Conservation (phyloP, 1,140 invertebrate species). For the Hypsibius dujardini region DNA sequence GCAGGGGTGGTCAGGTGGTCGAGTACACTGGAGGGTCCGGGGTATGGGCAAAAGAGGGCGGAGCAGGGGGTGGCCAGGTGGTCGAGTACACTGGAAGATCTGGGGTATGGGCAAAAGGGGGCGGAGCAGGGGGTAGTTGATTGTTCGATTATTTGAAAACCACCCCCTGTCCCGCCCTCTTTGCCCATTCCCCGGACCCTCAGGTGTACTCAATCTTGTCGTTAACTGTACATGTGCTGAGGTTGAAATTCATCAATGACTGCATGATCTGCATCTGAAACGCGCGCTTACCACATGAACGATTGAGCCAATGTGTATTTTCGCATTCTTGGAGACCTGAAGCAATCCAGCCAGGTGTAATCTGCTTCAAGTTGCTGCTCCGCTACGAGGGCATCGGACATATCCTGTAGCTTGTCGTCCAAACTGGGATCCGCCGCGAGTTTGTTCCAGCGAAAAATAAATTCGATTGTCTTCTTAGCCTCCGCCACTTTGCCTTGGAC, state of each 20-base stretch:
- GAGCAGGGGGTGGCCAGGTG: too few relatives aligned
- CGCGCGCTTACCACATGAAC: conserved; percentile 3
- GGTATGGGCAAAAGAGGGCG: too few relatives aligned
- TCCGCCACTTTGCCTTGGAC: background rate
- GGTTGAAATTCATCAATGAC: background rate
- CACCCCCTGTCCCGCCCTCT: too few relatives aligned
- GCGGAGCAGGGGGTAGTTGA: too few relatives aligned
- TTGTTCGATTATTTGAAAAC: too few relatives aligned
- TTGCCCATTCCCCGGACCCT: too few relatives aligned
- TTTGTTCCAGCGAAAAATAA: background rate
- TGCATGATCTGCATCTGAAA: background rate
- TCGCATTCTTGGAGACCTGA: background rate
- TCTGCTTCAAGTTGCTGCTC: background rate
- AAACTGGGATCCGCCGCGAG: background rate
- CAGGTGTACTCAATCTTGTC: too few relatives aligned
- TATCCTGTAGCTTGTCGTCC: background rate
- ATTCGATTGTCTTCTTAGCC: background rate
- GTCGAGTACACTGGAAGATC: too few relatives aligned
- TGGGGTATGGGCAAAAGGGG: too few relatives aligned
- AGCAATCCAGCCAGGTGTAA: conserved; percentile 14
- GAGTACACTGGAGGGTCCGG: too few relatives aligned
- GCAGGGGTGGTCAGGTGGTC: too few relatives aligned
- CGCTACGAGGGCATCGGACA: background rate
- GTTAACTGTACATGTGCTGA: too few relatives aligned
- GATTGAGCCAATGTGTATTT: background rate